These are phyloP conservation scores for Mesitornis unicolor DNA, from an alignment of 2,113 vertebrate species.

Conservation along the genomic window DNA sequence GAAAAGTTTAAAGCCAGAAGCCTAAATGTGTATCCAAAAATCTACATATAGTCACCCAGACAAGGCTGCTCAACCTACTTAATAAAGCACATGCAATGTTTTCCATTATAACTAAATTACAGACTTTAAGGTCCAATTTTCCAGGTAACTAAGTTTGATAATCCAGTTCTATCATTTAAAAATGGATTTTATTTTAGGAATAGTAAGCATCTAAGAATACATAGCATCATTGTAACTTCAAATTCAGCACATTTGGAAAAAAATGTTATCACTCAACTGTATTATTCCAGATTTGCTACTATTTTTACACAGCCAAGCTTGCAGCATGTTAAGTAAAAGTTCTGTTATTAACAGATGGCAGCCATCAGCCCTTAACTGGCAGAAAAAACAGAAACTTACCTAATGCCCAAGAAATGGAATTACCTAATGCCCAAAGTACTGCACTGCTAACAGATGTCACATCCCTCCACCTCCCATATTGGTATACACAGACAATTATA, in stretches of 20 bases:
- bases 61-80: neutral
- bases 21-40: neutral
- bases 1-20: neutral
- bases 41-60: neutral
- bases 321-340: neutral
- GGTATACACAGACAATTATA: neutral
- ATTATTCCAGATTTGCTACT: neutral
- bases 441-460: neutral
- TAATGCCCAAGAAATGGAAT: conserved; percentile 9
- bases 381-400: conserved; percentile 1
- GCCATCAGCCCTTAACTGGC: neutral
- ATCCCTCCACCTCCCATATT: neutral
- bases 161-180: neutral
- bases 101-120: neutral
- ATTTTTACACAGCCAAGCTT: conserved; percentile 2
- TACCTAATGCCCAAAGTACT: neutral
- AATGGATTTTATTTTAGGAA: neutral
- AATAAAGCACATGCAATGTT: neutral
- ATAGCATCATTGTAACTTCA: neutral
- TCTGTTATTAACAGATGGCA: neutral
- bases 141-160: neutral
- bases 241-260: neutral
- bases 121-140: neutral
- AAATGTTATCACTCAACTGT: neutral
- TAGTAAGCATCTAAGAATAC: neutral